Percentiles rank a stretch among this genome's conserved stretches.
phyloP scores from a whole-genome alignment of 2,888 invertebrate species.

The Listrodromus nycthemerus region DNA sequence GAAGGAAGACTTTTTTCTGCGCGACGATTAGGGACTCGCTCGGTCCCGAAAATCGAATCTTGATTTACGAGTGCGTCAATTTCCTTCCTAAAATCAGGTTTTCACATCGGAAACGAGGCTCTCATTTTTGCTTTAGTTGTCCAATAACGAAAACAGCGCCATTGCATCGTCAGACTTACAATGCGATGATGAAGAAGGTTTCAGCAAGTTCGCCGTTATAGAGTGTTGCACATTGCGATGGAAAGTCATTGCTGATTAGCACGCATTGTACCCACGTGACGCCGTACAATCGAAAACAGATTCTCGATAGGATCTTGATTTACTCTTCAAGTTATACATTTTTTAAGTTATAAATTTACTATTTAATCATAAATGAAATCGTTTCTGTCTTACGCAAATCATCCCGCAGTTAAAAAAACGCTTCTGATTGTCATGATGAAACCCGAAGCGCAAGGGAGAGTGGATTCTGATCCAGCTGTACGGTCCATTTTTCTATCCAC shows the following conservation, averaged over 20 bases:
- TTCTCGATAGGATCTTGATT: conserved; percentile 72
- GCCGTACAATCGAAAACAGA: conserved; percentile 66
- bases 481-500: conserved; percentile 38
- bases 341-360: no score
- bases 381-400: conserved; percentile 59
- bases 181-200: conserved; percentile 54
- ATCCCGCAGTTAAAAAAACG: conserved; percentile 67
- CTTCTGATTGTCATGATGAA: conserved; percentile 66
- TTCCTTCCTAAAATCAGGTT: conserved; percentile 4
- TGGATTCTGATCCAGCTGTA: conserved; percentile 45
- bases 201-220: no score
- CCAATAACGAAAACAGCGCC: conserved; percentile 58
- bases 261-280: conserved; percentile 67
- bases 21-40: background rate
- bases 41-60: background rate
- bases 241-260: conserved; percentile 64
- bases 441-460: conserved; percentile 68
- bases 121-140: background rate
- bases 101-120: background rate
- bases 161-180: conserved; percentile 61
- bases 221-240: conserved; percentile 62
- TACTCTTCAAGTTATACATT: conserved; percentile 59
- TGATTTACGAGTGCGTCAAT: conserved; percentile 17
- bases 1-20: background rate
- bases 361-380: conserved; percentile 59